These are phyloP conservation scores for Muntiacus reevesi DNA, from an alignment of 2,113 vertebrate genomes.

Conservation along the genomic window DNA sequence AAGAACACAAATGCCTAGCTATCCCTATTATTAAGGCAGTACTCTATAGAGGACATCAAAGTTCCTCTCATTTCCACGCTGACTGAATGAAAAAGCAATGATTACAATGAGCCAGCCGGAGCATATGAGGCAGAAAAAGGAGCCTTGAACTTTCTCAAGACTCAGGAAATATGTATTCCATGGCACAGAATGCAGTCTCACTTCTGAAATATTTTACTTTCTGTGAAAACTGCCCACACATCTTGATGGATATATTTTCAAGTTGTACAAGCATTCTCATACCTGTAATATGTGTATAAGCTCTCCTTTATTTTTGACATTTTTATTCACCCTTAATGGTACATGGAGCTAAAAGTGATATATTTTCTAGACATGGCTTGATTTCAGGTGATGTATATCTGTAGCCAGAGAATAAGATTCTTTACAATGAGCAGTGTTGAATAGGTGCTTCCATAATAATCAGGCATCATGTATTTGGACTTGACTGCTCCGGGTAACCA, in stretches of 20 bases:
- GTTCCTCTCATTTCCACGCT: neutral
- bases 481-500: slow-evolving; percentile 39
- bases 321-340: slow-evolving; percentile 57
- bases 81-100: slow-evolving; percentile 8
- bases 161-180: neutral
- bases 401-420: slow-evolving; percentile 24
- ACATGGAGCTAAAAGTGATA: slow-evolving; percentile 33
- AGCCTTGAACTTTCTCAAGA: neutral
- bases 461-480: slow-evolving; percentile 1
- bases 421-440: slow-evolving; percentile 15
- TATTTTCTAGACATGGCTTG: slow-evolving; percentile 56
- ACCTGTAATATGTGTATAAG: slow-evolving; percentile 38
- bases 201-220: slow-evolving; percentile 45
- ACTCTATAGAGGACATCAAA: neutral
- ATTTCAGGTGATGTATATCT: slow-evolving; percentile 48
- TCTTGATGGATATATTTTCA: slow-evolving; percentile 51
- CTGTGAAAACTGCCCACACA: slow-evolving; percentile 27
- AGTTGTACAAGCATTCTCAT: slow-evolving; percentile 29
- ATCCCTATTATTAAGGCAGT: neutral
- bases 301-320: slow-evolving; percentile 49
- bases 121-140: neutral
- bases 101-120: neutral
- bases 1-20: neutral
- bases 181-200: neutral
- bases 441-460: slow-evolving; percentile 15